Conservation (phyloP, 1,140 invertebrate genomes). For the Coptotermes formosanus region DNA sequence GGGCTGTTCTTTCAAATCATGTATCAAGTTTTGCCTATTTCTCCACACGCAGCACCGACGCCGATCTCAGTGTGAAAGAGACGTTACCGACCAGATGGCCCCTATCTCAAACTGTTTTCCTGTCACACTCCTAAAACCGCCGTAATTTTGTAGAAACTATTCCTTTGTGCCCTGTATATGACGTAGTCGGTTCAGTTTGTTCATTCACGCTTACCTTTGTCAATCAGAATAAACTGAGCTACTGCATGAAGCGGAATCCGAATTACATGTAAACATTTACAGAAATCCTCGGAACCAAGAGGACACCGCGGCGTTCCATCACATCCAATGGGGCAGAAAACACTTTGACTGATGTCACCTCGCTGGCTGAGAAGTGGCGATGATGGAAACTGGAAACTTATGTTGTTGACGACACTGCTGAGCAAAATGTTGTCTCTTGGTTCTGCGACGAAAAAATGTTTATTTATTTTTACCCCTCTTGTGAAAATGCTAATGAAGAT, state of each 20-base stretch:
- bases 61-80: too few relatives aligned
- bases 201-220: not conserved
- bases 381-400: not conserved
- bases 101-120: too few relatives aligned
- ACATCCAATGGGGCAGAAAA: not conserved
- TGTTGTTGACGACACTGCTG: not conserved
- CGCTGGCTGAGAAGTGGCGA: not conserved
- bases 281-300: not conserved
- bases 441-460: not conserved
- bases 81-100: too few relatives aligned
- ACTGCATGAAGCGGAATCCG: not conserved
- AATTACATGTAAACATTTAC: not conserved
- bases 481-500: too few relatives aligned
- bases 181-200: too few relatives aligned
- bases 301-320: not conserved
- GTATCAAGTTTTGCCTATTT: too few relatives aligned
- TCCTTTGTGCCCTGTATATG: too few relatives aligned
- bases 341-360: not conserved
- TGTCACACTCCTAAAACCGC: too few relatives aligned
- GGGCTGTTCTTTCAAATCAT: too few relatives aligned
- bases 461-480: too few relatives aligned
- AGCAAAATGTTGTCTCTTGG: not conserved
- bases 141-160: too few relatives aligned
- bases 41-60: too few relatives aligned
- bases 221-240: not conserved